A percentile compares a stretch with the other conserved stretches of the same genome.
These are phyloP conservation scores for Caenorhabditis angaria DNA, from an alignment of 2,888 invertebrate species.

Conservation along the genomic window DNA sequence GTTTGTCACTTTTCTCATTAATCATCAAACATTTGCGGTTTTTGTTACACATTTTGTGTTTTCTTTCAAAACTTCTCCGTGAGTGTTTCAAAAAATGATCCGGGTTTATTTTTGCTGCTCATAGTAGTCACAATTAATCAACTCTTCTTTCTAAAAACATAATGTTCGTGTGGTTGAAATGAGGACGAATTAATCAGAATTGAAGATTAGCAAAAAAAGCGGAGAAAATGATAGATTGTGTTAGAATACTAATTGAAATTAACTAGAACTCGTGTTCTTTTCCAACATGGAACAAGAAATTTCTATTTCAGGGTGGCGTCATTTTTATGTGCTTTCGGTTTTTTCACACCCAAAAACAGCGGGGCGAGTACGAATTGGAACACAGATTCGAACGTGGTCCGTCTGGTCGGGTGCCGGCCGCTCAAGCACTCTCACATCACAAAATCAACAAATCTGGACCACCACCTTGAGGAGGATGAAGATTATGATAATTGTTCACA, in stretches of 20 bases:
- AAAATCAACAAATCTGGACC: slow-evolving; percentile 31
- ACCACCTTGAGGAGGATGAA: slow-evolving; percentile 22
- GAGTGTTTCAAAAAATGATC: not conserved
- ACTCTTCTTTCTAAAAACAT: too few relatives aligned
- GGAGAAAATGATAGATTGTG: not conserved
- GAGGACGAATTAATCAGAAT: slow-evolving; percentile 2
- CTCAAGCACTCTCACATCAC: slow-evolving; percentile 33
- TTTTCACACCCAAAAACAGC: slow-evolving; percentile 51
- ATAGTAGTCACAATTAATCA: slow-evolving; percentile 4
- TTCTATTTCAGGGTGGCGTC: slow-evolving; percentile 45
- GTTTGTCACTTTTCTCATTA: not conserved
- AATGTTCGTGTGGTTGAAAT: not conserved
- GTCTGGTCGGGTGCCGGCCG: slow-evolving; percentile 42
- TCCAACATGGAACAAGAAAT: not conserved
- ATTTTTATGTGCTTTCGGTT: slow-evolving; percentile 52
- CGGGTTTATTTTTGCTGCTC: not conserved
- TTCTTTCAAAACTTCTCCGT: too few relatives aligned
- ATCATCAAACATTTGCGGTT: slow-evolving; percentile 2
- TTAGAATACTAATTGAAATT: not conserved
- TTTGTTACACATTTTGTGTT: slow-evolving; percentile 1
- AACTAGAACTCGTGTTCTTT: not conserved
- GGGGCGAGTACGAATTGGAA: slow-evolving; percentile 53
- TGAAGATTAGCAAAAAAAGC: not conserved
- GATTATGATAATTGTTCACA: not conserved
- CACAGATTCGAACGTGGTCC: slow-evolving; percentile 50